A percentile compares a stretch with the other conserved stretches of the same genome.
phyloP scores from a whole-genome alignment of 1,140 invertebrate genomes.

The Temnothorax nylanderi region DNA sequence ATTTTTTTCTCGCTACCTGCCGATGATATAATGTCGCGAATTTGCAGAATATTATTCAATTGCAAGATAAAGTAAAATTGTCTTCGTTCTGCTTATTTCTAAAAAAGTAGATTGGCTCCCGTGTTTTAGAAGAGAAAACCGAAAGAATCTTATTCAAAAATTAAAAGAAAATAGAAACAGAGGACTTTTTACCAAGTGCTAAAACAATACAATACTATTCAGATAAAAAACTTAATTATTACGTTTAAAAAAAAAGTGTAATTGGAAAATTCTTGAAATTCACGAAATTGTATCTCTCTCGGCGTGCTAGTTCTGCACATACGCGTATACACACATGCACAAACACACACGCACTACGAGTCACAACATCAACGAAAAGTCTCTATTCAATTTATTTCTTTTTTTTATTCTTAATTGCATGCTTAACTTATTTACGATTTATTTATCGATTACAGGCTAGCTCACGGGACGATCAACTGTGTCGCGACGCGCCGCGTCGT shows the following conservation, averaged over 20 bases:
- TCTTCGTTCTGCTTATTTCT: neutral
- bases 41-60: neutral
- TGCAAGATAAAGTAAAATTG: neutral
- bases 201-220: neutral
- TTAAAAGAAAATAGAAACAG: neutral
- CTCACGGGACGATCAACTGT: conserved; percentile 48
- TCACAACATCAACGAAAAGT: conserved; percentile 40
- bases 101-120: neutral
- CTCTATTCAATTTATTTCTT: conserved; percentile 25
- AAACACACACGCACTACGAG: conserved; percentile 31
- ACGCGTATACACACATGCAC: neutral
- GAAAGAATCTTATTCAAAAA: neutral
- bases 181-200: neutral
- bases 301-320: neutral
- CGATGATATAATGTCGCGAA: conserved; percentile 37
- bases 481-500: conserved; percentile 25
- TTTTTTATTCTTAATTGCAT: conserved; percentile 35
- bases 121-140: neutral
- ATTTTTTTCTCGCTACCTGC: neutral
- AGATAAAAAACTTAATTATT: conserved; percentile 13
- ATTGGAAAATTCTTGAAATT: conserved; percentile 33
- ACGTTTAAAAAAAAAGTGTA: neutral
- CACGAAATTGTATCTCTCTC: conserved; percentile 33
- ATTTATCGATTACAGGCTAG: conserved; percentile 36
- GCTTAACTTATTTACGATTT: conserved; percentile 49